Percentiles rank a stretch among this genome's conserved stretches.
phyloP scores from a whole-genome alignment of 2,797 vertebrate species.

The Tadarida brasiliensis region DNA sequence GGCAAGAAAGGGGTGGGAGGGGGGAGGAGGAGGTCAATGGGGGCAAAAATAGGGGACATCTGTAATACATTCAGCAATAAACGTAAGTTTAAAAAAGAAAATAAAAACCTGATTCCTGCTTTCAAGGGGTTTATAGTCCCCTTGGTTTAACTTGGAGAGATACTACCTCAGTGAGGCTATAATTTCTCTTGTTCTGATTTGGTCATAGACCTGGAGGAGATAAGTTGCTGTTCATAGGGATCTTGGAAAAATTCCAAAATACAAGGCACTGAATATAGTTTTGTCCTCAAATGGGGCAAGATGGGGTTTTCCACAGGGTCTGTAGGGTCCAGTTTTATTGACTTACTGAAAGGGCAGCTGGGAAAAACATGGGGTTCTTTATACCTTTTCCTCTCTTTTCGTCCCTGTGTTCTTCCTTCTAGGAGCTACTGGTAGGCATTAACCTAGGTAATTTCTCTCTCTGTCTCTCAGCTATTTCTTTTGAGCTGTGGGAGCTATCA shows the following conservation, averaged over 20 bases:
- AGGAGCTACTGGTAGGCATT: not conserved
- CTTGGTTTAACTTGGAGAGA: not conserved
- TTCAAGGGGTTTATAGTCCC: not conserved
- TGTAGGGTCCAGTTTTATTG: not conserved
- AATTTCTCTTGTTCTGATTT: constrained; percentile 13
- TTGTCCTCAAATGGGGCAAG: not conserved
- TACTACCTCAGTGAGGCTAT: not conserved
- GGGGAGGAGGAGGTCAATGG: no score
- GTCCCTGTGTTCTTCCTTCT: not conserved
- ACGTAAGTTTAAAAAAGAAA: no score
- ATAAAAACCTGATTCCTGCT: not conserved
- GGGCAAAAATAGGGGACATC: no score
- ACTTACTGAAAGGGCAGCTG: not conserved
- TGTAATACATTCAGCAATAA: no score
- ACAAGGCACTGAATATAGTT: not conserved
- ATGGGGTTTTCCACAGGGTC: not conserved
- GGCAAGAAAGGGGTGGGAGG: no score
- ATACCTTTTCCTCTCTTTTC: not conserved
- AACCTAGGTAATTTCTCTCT: rapidly evolving
- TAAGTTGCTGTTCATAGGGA: not conserved
- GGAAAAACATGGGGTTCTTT: not conserved
- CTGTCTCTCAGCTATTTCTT: not conserved
- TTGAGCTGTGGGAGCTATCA: not conserved
- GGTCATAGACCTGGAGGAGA: constrained; percentile 6
- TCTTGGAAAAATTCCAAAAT: not conserved